These are phyloP conservation scores for Podarcis muralis DNA, from an alignment of 2,113 vertebrate species.

Conservation along the genomic window DNA sequence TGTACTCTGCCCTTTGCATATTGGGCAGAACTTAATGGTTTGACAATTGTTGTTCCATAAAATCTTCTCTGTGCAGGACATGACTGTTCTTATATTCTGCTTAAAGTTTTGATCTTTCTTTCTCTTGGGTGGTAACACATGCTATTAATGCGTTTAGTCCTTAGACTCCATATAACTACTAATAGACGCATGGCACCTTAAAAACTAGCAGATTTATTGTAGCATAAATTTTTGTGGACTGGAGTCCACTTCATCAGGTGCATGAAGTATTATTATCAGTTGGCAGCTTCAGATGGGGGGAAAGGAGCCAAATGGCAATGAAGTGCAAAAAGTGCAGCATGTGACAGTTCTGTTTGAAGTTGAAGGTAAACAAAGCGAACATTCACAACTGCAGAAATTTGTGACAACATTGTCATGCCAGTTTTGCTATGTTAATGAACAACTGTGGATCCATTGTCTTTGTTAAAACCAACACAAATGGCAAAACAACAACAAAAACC, in stretches of 20 bases:
- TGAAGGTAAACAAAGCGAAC: not conserved
- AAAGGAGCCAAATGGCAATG: not conserved
- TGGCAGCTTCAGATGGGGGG: not conserved
- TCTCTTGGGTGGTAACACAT: not conserved
- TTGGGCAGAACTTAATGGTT: too few species aligned
- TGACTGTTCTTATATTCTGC: not conserved
- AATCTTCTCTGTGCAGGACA: too few species aligned
- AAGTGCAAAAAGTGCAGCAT: not conserved
- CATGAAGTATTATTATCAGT: not conserved
- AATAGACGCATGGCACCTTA: not conserved
- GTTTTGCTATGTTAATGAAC: not conserved
- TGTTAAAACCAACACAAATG: not conserved
- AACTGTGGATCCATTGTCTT: not conserved
- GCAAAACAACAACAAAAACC: too few species aligned
- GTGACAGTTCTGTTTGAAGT: not conserved
- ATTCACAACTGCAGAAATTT: not conserved
- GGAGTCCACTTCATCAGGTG: not conserved
- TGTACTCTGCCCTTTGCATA: too few species aligned
- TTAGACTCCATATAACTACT: not conserved
- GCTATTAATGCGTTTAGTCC: not conserved
- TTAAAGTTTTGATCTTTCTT: not conserved
- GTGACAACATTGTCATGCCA: not conserved
- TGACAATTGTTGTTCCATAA: too few species aligned
- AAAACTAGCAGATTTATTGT: not conserved
- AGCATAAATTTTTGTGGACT: not conserved